Percentiles rank a stretch among this genome's conserved stretches.
phyloP scores from a whole-genome alignment of 1,140 invertebrate genomes.

The Aphaenogaster ashmeadi region DNA sequence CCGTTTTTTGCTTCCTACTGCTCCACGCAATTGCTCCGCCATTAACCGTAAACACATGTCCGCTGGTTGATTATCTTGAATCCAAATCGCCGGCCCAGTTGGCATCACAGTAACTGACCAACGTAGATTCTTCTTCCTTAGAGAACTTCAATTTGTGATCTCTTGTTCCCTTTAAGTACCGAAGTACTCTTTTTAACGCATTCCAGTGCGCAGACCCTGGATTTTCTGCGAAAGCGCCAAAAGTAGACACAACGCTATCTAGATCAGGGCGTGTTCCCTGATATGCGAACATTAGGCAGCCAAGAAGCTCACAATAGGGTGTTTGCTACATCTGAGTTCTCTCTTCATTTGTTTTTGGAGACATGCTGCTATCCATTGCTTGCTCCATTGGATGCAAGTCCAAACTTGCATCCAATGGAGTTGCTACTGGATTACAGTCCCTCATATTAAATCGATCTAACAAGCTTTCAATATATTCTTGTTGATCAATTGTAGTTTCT shows the following conservation, averaged over 20 bases:
- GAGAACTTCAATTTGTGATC: not conserved
- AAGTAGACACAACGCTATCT: not conserved
- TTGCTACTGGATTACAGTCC: conserved; percentile 6
- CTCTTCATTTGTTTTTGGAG: not conserved
- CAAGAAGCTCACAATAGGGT: conserved; percentile 13
- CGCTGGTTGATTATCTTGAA: not conserved
- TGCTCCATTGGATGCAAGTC: not conserved
- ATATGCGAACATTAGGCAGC: not conserved
- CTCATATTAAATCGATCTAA: conserved; percentile 41
- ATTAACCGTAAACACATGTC: not conserved
- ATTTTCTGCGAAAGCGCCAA: too few species aligned
- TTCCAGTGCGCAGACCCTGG: too few species aligned
- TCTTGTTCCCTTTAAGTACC: too few species aligned
- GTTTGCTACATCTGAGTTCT: not conserved
- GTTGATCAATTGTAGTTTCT: not conserved
- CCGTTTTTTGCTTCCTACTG: not conserved
- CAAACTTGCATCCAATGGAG: not conserved
- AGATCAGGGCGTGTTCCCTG: not conserved
- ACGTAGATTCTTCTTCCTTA: not conserved
- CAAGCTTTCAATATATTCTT: conserved; percentile 16
- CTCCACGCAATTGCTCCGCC: not conserved
- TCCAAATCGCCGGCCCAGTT: not conserved
- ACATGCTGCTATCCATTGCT: not conserved
- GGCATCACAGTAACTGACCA: not conserved
- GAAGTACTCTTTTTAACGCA: too few species aligned